Conservation (phyloP, 2,888 invertebrate species). For the Nomada goodeniana region DNA sequence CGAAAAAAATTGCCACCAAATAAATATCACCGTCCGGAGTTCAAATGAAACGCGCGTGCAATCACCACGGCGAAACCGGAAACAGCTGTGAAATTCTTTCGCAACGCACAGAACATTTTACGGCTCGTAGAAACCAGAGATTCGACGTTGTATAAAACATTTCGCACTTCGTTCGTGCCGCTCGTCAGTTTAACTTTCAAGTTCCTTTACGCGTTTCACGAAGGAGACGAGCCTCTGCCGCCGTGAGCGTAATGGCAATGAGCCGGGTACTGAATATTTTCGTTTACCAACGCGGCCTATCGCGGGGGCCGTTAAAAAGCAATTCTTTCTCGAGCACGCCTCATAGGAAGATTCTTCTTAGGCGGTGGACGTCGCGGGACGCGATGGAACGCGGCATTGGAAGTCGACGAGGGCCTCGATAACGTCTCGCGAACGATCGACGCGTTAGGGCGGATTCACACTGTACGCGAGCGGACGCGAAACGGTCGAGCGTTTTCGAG, state of each 20-base stretch:
- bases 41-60: no score
- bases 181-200: no score
- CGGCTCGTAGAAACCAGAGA: no score
- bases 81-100: no score
- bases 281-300: not conserved
- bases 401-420: conserved; percentile 57
- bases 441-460: conserved; percentile 41
- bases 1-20: no score
- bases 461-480: conserved; percentile 10
- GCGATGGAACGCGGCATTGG: conserved; percentile 54
- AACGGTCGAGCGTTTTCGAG: conserved; percentile 44
- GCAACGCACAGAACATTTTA: no score
- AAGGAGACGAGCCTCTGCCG: not conserved
- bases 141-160: no score
- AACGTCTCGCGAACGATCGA: conserved; percentile 36
- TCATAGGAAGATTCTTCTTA: conserved; percentile 47
- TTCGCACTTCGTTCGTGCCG: no score
- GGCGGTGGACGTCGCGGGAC: conserved; percentile 40
- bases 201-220: not conserved
- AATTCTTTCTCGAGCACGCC: conserved; percentile 24
- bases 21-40: no score
- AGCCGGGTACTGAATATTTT: not conserved
- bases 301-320: not conserved
- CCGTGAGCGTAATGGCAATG: not conserved
- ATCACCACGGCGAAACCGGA: no score